Evolutionary conservation across 2,113 vertebrate genomes (phyloP), one percentile per base, ranked within the genome.

Genomic region (Leptobrachium leishanense): DNA sequence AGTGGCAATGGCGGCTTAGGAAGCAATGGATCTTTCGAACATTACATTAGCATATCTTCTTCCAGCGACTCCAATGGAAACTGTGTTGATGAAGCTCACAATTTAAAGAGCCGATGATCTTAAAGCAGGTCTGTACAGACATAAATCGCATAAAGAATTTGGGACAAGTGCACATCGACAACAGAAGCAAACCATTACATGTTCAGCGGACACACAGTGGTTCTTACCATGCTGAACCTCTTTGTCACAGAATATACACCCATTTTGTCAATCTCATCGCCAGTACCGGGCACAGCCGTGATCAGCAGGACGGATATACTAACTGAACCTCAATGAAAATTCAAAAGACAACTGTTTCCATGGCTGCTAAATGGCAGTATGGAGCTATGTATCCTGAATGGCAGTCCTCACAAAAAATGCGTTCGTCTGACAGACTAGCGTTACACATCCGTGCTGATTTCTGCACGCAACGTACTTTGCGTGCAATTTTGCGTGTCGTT

Each of bases 161-260:
- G 79, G 94, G 95, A 1, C 94, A 92, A 82, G 86, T 91, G 0
- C 92, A 90, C 82, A 90, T 93, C 43, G 88, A 93, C 3, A 93
- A 94, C 0, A 85, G 83, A 68, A 91, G 87, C 82, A 94, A 90
- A 81, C 42, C 79, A 0, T 84, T 85, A 42, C 54, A 99, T 99
- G 98, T 99, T 99, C 91, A 99, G 98, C 65, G 98, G 98, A 53
- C 98, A 99, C 89, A 99, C 98, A 0, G 97, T 98, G 0, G 96
- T 99, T 80, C 87, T 99, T 59, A 99, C 98, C 66, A 95, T 99
- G 95, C 94, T 99, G 81, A 99, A 99, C 91, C 99, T 99, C 92
- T 99, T 99, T 85, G 96, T 99, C 81, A 99, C 98, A 6, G 97
- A 99, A 86, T 99, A 97, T 99, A 90, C 96, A 97, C 93, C 88